A percentile compares a stretch with the other conserved stretches of the same genome.
phyloP scores from a whole-genome alignment of 2,888 invertebrate species.

The Sabatieria punctata region DNA sequence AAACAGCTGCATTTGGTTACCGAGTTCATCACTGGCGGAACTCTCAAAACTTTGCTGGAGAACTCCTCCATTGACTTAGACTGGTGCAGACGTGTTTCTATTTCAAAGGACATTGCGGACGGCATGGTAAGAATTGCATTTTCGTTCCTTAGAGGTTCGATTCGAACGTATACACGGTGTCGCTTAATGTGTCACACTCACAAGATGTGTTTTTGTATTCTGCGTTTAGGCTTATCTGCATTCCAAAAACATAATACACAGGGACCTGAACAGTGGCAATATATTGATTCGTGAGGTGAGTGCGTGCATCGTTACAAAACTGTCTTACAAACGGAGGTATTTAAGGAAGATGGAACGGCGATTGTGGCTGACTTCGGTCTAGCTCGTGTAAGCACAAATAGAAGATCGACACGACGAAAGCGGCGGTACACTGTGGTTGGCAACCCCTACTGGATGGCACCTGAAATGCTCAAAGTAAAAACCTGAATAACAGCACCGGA shows the following conservation, averaged over 20 bases:
- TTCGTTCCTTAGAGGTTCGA: no score
- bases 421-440: slow-evolving; percentile 78
- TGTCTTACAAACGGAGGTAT: neutral
- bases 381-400: slow-evolving; percentile 44
- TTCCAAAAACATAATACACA: slow-evolving; percentile 79
- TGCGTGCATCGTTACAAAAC: neutral
- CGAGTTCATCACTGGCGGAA: slow-evolving; percentile 79
- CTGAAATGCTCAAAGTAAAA: slow-evolving; percentile 63
- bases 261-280: slow-evolving; percentile 86
- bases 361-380: slow-evolving; percentile 90
- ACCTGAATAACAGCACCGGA: neutral
- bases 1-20: slow-evolving; percentile 75
- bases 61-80: slow-evolving; percentile 48
- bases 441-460: slow-evolving; percentile 97
- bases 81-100: slow-evolving; percentile 62
- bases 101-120: slow-evolving; percentile 75
- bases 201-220: no score
- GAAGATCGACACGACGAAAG: slow-evolving; percentile 24
- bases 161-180: no score
- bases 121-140: slow-evolving; percentile 51
- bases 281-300: slow-evolving; percentile 65
- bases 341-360: slow-evolving; percentile 59
- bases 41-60: slow-evolving; percentile 64
- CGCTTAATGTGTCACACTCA: no score
- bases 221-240: slow-evolving; percentile 53